Evolutionary conservation across 2,888 invertebrate genomes (phyloP).

Genomic region (Leptinotarsa peninsularis): DNA sequence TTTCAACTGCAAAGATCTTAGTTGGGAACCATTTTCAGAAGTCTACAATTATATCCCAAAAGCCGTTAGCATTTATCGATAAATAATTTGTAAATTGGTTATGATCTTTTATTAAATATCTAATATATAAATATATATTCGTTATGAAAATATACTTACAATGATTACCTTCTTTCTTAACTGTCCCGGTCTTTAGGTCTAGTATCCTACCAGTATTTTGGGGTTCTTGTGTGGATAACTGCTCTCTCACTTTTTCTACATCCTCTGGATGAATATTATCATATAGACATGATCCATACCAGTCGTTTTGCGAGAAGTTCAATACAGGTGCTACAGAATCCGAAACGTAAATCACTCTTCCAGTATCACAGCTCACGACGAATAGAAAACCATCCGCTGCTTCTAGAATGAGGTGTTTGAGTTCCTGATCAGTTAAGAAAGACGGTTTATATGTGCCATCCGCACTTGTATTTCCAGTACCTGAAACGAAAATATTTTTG

Average conservation of each 20-base stretch:
- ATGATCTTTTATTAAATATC: not conserved
- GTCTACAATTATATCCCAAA: too few species aligned
- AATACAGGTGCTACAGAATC: slow-evolving; percentile 98
- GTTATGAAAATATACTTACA: slow-evolving; percentile 73
- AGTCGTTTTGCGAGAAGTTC: slow-evolving; percentile 96
- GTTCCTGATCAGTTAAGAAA: slow-evolving; percentile 97
- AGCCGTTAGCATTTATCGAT: too few species aligned
- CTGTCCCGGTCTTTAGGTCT: slow-evolving; percentile 98
- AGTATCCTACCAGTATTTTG: slow-evolving; percentile 95
- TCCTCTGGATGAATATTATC: slow-evolving; percentile 99
- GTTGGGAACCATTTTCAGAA: too few species aligned
- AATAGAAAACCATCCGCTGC: slow-evolving; percentile 99
- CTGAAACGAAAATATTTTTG: slow-evolving; percentile 67
- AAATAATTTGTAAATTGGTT: too few species aligned
- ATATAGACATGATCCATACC: slow-evolving; percentile 96
- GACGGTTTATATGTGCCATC: slow-evolving; percentile 99
- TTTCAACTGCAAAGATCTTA: too few species aligned
- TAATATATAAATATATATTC: too few species aligned
- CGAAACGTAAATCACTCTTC: slow-evolving; percentile 96
- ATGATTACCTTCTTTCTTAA: slow-evolving; percentile 98
- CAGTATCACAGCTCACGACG: slow-evolving; percentile 97
- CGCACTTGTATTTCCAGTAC: slow-evolving; percentile 95
- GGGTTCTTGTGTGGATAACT: slow-evolving; percentile 96
- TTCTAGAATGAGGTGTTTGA: slow-evolving; percentile 98
- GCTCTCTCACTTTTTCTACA: slow-evolving; percentile 95